Conservation (phyloP, 1,140 invertebrate species). For the Steinernema khuongi region DNA sequence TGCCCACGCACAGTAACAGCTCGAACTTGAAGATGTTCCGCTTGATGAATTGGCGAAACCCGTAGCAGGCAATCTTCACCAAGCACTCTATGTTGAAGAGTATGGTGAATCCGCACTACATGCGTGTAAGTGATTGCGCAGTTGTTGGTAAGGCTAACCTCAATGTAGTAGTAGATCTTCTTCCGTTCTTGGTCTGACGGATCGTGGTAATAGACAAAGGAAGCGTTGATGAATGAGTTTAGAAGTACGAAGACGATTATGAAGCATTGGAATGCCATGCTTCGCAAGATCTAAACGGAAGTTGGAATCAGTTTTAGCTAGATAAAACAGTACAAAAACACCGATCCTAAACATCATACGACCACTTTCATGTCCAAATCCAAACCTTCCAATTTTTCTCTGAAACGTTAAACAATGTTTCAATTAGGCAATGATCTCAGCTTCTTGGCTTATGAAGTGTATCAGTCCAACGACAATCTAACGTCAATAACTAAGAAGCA, state of each 20-base stretch:
- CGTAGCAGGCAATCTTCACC: constrained; percentile 95
- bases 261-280: constrained; percentile 75
- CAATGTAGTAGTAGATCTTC: constrained; percentile 82
- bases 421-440: no score
- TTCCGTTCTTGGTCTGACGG: constrained; percentile 70
- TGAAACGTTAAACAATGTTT: no score
- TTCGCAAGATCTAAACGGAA: constrained; percentile 69
- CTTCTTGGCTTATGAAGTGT: no score
- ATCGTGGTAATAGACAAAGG: constrained; percentile 89
- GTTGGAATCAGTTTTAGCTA: background rate
- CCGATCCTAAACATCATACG: no score
- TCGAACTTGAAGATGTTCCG: constrained; percentile 98
- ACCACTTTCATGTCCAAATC: no score
- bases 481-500: no score
- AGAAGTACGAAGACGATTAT: constrained; percentile 87
- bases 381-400: no score
- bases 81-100: constrained; percentile 88
- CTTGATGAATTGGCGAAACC: constrained; percentile 84
- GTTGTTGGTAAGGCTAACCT: constrained; percentile 60
- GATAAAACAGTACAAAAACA: background rate
- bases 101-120: constrained; percentile 64
- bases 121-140: background rate
- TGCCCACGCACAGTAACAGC: constrained; percentile 84
- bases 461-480: no score
- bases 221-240: constrained; percentile 89